Conservation (phyloP, 2,888 invertebrate genomes). For the Exephanes ischioxanthus region DNA sequence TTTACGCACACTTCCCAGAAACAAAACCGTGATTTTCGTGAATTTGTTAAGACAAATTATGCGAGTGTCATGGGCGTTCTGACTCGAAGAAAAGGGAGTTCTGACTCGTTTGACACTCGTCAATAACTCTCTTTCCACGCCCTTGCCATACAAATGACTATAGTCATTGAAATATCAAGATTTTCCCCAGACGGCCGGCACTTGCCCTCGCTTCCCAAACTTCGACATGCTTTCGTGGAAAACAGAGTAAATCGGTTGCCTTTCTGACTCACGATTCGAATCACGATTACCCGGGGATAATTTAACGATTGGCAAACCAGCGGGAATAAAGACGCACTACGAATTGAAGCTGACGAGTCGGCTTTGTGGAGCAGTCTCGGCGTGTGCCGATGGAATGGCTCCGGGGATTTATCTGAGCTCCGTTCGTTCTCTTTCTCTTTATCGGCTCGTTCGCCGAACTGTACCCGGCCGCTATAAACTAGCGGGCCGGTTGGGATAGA, state of each 20-base stretch:
- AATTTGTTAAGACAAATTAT: too few species aligned
- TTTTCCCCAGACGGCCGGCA: too few species aligned
- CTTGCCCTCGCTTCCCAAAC: not conserved
- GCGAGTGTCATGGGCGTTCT: too few species aligned
- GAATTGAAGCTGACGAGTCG: conserved; percentile 68
- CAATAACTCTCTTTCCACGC: too few species aligned
- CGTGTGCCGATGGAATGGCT: conserved; percentile 50
- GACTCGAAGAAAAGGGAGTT: too few species aligned
- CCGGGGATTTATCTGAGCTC: conserved; percentile 64
- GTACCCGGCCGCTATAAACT: not conserved
- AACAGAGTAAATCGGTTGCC: not conserved
- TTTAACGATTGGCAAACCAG: conserved; percentile 36
- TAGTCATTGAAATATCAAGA: not conserved
- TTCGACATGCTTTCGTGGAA: not conserved
- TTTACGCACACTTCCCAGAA: too few species aligned
- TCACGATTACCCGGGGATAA: conserved; percentile 49
- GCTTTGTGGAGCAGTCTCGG: conserved; percentile 38
- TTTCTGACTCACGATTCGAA: conserved; percentile 34
- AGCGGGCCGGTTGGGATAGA: not conserved
- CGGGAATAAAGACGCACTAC: conserved; percentile 20
- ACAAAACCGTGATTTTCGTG: too few species aligned
- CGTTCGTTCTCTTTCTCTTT: conserved; percentile 61
- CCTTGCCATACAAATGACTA: too few species aligned
- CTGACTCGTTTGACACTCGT: too few species aligned
- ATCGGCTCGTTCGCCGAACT: conserved; percentile 62